Evolutionary conservation across 2,888 invertebrate genomes (phyloP).

Genomic region (Esperia sulphurella): DNA sequence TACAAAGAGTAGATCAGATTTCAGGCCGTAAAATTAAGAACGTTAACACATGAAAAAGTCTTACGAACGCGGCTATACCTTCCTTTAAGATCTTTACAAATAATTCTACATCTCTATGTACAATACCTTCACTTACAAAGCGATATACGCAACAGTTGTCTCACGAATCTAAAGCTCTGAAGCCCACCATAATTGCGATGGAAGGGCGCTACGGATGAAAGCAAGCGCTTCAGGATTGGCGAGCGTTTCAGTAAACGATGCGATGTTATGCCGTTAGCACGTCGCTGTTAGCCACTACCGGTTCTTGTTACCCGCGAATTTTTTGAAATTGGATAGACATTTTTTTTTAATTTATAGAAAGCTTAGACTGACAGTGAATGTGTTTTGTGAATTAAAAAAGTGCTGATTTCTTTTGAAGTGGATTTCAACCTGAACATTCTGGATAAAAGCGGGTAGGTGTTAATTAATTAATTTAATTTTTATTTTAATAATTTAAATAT

Average conservation of each 20-base stretch:
- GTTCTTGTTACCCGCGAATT: background rate
- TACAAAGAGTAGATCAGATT: no score
- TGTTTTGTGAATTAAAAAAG: no score
- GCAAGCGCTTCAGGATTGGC: background rate
- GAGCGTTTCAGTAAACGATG: background rate
- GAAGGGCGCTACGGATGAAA: background rate
- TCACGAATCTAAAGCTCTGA: background rate
- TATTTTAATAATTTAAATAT: no score
- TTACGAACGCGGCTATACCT: background rate
- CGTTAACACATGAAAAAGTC: background rate
- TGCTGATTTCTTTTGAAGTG: background rate
- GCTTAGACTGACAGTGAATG: background rate
- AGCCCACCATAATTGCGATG: background rate
- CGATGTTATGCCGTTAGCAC: background rate
- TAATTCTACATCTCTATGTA: background rate
- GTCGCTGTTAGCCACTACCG: background rate
- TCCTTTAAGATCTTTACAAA: background rate
- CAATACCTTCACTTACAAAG: background rate
- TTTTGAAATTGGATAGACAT: background rate
- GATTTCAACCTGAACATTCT: background rate
- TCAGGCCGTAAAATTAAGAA: no score
- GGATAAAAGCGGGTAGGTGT: background rate
- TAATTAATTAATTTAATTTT: background rate
- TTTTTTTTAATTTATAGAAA: background rate
- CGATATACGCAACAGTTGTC: background rate